Conservation (phyloP, 2,113 vertebrate species). For the Pampusana beccarii region DNA sequence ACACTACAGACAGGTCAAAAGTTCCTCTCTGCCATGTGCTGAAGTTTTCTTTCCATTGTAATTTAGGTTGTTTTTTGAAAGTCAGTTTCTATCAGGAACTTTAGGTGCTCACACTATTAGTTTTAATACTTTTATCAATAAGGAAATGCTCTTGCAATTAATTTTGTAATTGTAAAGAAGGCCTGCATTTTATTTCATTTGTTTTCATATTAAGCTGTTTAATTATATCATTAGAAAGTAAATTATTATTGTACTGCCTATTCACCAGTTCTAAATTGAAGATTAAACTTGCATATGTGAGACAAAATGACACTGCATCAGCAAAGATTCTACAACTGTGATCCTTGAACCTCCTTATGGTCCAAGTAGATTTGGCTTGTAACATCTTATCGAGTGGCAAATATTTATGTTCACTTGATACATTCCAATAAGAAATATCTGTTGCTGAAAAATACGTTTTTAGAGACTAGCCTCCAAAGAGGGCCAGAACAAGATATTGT, state of each 20-base stretch:
- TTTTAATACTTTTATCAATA: not conserved
- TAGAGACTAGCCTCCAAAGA: not conserved
- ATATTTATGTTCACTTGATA: not conserved
- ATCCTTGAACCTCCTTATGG: not conserved
- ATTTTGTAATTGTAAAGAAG: not conserved
- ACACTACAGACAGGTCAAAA: not conserved
- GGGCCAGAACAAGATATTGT: not conserved
- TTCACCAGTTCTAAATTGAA: not conserved
- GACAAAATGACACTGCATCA: not conserved
- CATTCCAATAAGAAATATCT: not conserved
- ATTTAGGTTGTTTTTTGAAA: not conserved
- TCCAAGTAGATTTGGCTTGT: not conserved
- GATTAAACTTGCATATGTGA: not conserved
- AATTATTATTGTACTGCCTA: not conserved
- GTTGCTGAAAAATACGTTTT: not conserved
- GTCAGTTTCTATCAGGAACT: not conserved
- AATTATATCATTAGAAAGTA: not conserved
- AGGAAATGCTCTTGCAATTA: not conserved
- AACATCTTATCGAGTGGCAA: not conserved
- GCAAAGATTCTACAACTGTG: not conserved
- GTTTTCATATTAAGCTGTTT: not conserved
- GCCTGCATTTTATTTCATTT: not conserved
- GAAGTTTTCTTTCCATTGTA: not conserved
- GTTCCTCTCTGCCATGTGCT: not conserved
- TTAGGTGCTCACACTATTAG: not conserved